Base-by-base conservation (phyloP, 2,113 vertebrate species). In the Empidonax traillii region DNA sequence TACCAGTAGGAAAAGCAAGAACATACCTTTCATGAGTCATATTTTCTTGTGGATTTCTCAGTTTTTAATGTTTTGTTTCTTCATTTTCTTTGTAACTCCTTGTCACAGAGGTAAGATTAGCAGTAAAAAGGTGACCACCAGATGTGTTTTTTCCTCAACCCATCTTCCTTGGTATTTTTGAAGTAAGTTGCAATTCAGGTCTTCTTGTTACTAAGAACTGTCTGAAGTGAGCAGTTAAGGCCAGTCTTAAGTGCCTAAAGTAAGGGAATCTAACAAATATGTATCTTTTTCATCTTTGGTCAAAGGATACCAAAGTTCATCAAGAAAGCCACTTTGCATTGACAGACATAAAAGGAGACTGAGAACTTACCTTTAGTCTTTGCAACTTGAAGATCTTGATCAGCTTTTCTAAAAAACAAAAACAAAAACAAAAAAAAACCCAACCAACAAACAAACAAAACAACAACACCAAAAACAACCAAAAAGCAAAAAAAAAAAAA, bases 1-100 rank as follows among this genome's bases (percentile, higher is more conserved):
- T 95, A 90, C 97, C 97, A 96, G 46, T 7, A 94, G 85, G 75
- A 65, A 97, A 96, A 97, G 35, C 84, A 96, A 89, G 79, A 94
- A 65, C 89, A 97, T 73, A 95, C 59, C 69, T 97, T 87, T 97
- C 71, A 81, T 97, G 97, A 97, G 94, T 97, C 97, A 97, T 86
- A 94, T 41, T 86, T 91, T 97, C 81, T 97, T 96, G 94, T 95
- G 91, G 93, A 97, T 96, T 97, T 94, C 81, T 97, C 94, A 87
- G 83, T 92, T 96, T 97, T 93, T 69, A 93, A 33, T 75, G 73
- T 87, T 93, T 92, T 97, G 59, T 93, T 94, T 97, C 93, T 94
- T 95, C 81, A 75, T 96, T 95, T 85, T 92, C 52, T 68, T 92
- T 96, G 81, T 82, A 85, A 91, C 91, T 97, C 78, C 51, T 41